phyloP scores from a whole-genome alignment of 2,888 invertebrate genomes.

The Drosophila atripex region DNA sequence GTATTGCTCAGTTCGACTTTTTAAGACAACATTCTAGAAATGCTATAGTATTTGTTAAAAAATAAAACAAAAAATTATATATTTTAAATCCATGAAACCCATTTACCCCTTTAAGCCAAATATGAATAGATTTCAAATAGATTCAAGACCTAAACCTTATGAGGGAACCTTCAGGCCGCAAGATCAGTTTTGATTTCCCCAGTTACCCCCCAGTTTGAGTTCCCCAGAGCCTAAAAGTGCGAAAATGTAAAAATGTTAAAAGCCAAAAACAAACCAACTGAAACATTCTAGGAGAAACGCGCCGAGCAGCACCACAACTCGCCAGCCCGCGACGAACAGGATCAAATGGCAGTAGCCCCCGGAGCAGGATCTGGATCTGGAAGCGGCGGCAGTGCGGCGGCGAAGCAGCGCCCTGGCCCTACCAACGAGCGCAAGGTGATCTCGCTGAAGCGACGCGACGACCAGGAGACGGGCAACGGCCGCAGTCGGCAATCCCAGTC shows the following conservation, averaged over 20 bases:
- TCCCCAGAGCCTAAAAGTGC: background rate
- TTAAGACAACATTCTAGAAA: too few relatives aligned
- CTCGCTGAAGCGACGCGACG: constrained; percentile 81
- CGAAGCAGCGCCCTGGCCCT: constrained; percentile 48
- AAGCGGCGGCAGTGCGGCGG: constrained; percentile 23
- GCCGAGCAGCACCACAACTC: constrained; percentile 63
- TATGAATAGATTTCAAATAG: too few relatives aligned
- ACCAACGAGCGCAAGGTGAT: constrained; percentile 83
- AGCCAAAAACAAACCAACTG: constrained; percentile 7
- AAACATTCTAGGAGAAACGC: constrained; percentile 74
- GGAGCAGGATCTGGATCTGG: constrained; percentile 31
- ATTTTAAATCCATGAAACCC: too few relatives aligned
- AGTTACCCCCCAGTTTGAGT: too few relatives aligned
- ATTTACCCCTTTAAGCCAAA: too few relatives aligned
- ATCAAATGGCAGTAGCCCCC: constrained; percentile 19
- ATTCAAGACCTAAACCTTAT: background rate
- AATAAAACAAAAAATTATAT: too few relatives aligned
- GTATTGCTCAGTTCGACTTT: too few relatives aligned
- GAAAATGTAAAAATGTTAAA: background rate
- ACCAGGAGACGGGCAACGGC: constrained; percentile 44
- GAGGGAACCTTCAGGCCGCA: background rate
- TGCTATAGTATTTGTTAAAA: too few relatives aligned
- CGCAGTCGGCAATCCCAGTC: constrained; percentile 41
- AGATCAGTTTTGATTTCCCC: background rate
- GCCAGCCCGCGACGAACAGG: constrained; percentile 49